phyloP scores from a whole-genome alignment of 2,888 invertebrate species.

The Perdita meconis region DNA sequence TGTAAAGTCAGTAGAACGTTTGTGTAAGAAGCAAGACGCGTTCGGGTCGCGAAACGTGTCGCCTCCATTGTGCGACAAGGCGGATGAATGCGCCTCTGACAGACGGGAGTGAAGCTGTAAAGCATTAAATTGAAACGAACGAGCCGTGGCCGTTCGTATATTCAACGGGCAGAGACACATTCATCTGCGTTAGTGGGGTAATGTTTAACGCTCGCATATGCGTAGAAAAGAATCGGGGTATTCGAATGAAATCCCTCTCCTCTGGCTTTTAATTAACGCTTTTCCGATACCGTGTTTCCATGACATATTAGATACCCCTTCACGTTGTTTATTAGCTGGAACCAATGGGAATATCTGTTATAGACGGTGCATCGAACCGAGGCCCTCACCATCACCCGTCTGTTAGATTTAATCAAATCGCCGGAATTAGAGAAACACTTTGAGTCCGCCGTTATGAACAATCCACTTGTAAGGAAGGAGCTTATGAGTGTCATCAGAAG shows the following conservation, averaged over 20 bases:
- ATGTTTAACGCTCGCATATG: not conserved
- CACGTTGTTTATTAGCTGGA: too few species aligned
- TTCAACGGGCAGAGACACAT: not conserved
- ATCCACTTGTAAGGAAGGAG: too few species aligned
- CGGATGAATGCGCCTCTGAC: slow-evolving; percentile 16
- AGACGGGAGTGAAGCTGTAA: slow-evolving; percentile 10
- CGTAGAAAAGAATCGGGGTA: not conserved
- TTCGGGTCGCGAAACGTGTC: not conserved
- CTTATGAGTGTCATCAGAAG: too few species aligned
- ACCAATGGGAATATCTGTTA: not conserved
- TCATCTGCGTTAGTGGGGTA: slow-evolving; percentile 3
- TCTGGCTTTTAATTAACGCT: slow-evolving; percentile 33
- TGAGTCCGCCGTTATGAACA: not conserved
- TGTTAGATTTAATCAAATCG: not conserved
- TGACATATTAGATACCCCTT: too few species aligned
- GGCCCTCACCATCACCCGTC: not conserved
- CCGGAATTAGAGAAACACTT: not conserved
- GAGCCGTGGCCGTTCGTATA: slow-evolving; percentile 19
- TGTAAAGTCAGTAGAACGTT: not conserved
- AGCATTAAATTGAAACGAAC: slow-evolving; percentile 35
- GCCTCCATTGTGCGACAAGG: not conserved
- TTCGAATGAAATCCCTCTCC: slow-evolving; percentile 5
- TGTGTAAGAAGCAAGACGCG: not conserved
- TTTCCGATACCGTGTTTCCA: too few species aligned
- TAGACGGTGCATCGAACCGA: not conserved